Evolutionary conservation across 2,113 vertebrate genomes (phyloP), one percentile per base, ranked within the genome.

Genomic region (Gasterosteus aculeatus): DNA sequence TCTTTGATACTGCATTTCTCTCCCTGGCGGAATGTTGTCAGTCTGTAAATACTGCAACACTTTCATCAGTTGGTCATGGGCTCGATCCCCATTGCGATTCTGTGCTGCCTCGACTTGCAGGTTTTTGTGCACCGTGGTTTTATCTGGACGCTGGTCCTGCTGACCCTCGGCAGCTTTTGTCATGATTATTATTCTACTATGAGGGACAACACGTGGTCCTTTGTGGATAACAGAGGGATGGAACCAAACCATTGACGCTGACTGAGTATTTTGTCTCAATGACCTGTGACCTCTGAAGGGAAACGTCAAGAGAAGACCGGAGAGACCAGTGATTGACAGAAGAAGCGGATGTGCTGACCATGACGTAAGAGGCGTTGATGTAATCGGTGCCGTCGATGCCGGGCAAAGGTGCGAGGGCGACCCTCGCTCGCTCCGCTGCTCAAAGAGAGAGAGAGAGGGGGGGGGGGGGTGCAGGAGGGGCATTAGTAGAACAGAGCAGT

Each of bases 291-390:
- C 72, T 61, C 16, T 31, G 26, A 57, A 14, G 29, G 56, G 29
- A 57, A 31, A 33, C 22, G 2, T 31, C 56, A 15, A 31, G 15
- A 12, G 53, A 33, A 46, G 29, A 19, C 9, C 1, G 12, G 22
- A 56, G 16, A 56, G 54, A 63, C 73, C 79, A 77, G 61, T 75
- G 58, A 66, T 41, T 64, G 70, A 81, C 62, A 71, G 72, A 53
- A 56, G 15, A 65, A 59, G 57, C 22, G 47, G 39, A 88, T 81
- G 69, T 67, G 84, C 96, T 96, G 88, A 99, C 97, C 97, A 98
- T 98, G 92, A 98, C 97, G 82, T 98, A 99, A 87, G 97, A 98
- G 80, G 97, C 97, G 84, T 99, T 98, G 89, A 98, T 99, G 93
- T 99, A 98, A 92, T 99, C 97, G 12, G 95, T 98, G 92, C 97